Conservation (phyloP, 2,113 vertebrate genomes). For the Hippoglossus stenolepis region DNA sequence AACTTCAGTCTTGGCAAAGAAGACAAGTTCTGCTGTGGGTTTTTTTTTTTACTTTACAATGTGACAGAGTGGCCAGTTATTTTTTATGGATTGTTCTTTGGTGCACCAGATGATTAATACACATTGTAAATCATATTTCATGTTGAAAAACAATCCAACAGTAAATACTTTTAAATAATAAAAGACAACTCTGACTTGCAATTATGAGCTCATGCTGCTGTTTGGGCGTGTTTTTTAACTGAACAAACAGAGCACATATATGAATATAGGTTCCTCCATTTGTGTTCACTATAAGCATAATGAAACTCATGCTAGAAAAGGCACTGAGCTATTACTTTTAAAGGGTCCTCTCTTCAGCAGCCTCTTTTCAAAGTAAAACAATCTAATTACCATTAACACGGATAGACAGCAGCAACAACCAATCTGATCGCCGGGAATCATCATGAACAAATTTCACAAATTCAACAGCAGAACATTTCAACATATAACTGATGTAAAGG, state of each 20-base stretch:
- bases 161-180: background rate
- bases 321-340: background rate
- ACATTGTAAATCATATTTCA: background rate
- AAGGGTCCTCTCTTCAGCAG: background rate
- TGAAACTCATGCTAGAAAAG: background rate
- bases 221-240: background rate
- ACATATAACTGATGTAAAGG: background rate
- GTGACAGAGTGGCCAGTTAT: constrained; percentile 53
- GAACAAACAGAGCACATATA: no score
- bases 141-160: background rate
- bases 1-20: constrained; percentile 76
- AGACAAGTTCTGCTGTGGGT: constrained; percentile 41
- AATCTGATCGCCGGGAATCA: background rate
- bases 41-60: constrained; percentile 15
- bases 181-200: background rate
- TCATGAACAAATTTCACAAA: background rate
- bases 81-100: constrained; percentile 18
- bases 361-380: background rate
- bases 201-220: background rate
- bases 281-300: no score
- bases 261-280: no score
- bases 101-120: background rate
- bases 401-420: background rate
- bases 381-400: background rate
- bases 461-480: background rate